Base-by-base conservation (phyloP, 2,888 invertebrate genomes). In the Hypolimnas misippus region DNA sequence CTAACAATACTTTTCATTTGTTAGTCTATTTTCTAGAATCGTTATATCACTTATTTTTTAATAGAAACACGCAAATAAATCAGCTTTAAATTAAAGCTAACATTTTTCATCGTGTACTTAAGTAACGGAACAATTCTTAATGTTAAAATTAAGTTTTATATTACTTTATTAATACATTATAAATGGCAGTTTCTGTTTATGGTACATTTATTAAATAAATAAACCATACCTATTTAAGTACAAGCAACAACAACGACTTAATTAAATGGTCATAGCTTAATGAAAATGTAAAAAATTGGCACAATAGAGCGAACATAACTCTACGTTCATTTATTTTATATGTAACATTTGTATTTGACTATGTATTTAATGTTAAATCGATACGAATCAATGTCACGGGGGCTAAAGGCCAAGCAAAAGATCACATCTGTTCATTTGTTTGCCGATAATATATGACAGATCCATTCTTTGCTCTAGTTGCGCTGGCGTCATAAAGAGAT, bases 121-220 rank as follows among this genome's bases (percentile, higher is more conserved):
- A n/a, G n/a, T n/a, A 12, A 42, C 16, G 1, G 1, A 42, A 58
- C 3, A 14, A 4, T 14, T 40, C 29, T 31, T 42, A 49, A 16
- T 35, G 33, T 31, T 58, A 10, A 46, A 46, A 46, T 21, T 46
- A n/a, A 19, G 19, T 19, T 21, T 19, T 51, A 14, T 10, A 16
- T 31, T 10, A 31, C n/a, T 1, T 31, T 31, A 16, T 29, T 16
- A 16, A 31, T 51, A 51, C 31, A 51, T 31, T 51, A 31, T 17
- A 53, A 53, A 35, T 59, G 59, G 59, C 59, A 59, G 59, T 59
- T 53, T 53, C 10, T 17, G 44, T 53, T 44, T 46, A 46, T 29
- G 44, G 35, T 54, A 60, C 17, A 60, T 29, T 49, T 38, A 46
- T 49, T 42, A 44, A 44, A 44, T 53, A 40, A 38, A 21, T n/a